Evolutionary conservation across 53 echinoderm and acorn worm species (phyloP), one percentile per base, ranked within the genome.

Genomic region (Paracentrotus lividus): DNA sequence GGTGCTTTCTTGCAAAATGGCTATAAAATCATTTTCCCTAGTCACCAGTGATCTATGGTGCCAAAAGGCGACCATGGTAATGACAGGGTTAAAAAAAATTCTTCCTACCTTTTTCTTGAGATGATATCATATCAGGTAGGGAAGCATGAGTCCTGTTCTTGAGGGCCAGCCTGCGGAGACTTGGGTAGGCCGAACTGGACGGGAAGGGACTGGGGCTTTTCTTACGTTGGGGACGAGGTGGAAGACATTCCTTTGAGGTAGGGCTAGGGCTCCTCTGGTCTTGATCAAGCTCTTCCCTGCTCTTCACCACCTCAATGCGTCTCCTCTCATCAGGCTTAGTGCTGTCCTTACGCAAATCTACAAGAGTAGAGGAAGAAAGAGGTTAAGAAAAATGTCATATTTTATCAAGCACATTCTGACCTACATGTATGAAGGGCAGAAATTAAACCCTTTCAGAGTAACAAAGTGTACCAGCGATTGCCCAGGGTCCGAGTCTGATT

Each of bases 151-250:
- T 56, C 75, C 91, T 72, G 77, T 91, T 91, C 91, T 91, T 91
- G 3, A 91, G 76, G 75, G 91, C 91, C 54, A 91, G 91, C 91
- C 91, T 44, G 1, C 91, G 72, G 14, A 91, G 91, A 38, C 91
- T 91, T 36, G 91, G 91, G 91, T 91, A 91, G 20, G 49, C 91
- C 1, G 91, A 91, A 76, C 91, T 91, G 91, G 91, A 91, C 27
- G 91, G 91, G 53, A 91, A 91, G 75, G 76, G 91, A 54, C 75
- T 75, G 54, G 91, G 91, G 91, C 91, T 91, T 77, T 91, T 91
- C 91, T 91, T 91, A 75, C 77, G 91, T 16, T 56, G 91, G 55
- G 91, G 91, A 52, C 91, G 91, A 53, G 91, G 91, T 33, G 91
- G 91, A 29, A 91, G 55, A 38, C 91, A 91, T 75, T 91, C 91